Base-by-base conservation (phyloP, 2,888 invertebrate genomes). In the Ennomos quercinarius region DNA sequence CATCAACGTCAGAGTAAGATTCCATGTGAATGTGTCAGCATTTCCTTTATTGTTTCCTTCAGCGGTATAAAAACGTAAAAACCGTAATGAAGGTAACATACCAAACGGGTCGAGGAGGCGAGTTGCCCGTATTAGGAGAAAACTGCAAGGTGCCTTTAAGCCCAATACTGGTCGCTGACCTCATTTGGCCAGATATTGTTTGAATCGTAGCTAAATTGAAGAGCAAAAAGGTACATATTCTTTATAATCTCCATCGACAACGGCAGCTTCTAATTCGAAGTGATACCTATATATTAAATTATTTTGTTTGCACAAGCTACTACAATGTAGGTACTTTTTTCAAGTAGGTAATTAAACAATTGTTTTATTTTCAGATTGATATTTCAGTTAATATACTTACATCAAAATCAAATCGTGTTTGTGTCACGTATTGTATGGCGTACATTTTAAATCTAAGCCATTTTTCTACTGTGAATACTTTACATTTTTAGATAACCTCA, bases 81-180 rank as follows among this genome's bases (percentile, higher is more conserved):
- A 51, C 40, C 40, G 55, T 61, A 56, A 56, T 56, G 55, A 51
- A 61, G 55, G 47, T 56, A 56, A 56, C 55, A 55, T 48, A 61
- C 53, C 45, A 46, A 57, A 53, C 57, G 49, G 57, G 57, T 62
- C 54, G 44, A 44, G 40, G 52, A 47, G 59, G 53, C 50, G 53
- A 57, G 47, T 39, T 50, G 50, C 17, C 57, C 53, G 46, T 58
- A 54, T 50, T 42, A 37, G 55, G 54, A 58, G 63, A 61, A 61
- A 63, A 58, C 55, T 61, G 42, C 47, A 59, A 61, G 59, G 52
- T 61, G 66, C 63, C 68, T 57, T 66, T 51, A 56, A 61, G 51
- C 56, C 55, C 49, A 43, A 49, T 49, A 47, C 61, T 63, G 68
- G 68, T 53, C 59, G 57, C 47, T 59, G 59, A 68, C 66, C 68